A percentile compares a stretch with the other conserved stretches of the same genome.
These are phyloP conservation scores for Elachura formosa DNA, from an alignment of 2,113 vertebrate genomes.

Conservation along the genomic window DNA sequence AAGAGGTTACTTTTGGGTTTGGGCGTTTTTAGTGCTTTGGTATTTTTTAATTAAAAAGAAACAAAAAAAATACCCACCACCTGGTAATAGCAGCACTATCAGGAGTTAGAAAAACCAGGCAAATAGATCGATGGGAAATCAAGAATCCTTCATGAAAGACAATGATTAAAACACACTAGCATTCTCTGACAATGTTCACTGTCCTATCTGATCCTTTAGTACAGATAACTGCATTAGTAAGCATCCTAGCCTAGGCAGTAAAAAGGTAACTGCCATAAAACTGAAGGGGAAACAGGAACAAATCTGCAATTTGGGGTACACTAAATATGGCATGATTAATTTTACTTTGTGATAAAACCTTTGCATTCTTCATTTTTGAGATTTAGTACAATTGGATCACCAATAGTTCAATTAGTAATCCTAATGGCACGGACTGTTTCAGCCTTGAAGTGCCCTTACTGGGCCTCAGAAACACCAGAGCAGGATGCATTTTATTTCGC, in stretches of 20 bases:
- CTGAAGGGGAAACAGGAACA: background rate
- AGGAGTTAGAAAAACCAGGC: background rate
- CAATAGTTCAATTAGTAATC: background rate
- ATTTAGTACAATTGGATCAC: background rate
- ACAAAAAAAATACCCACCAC: fast-evolving
- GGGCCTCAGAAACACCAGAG: background rate
- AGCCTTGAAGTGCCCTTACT: background rate
- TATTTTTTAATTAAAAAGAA: background rate
- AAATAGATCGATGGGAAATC: background rate
- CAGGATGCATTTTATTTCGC: background rate
- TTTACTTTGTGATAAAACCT: background rate
- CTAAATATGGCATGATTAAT: background rate
- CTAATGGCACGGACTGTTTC: background rate
- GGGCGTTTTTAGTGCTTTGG: background rate
- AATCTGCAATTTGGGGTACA: background rate
- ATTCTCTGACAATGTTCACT: background rate
- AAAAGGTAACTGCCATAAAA: background rate
- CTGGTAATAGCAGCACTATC: background rate
- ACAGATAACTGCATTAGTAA: background rate
- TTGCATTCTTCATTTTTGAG: background rate
- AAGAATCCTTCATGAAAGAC: background rate
- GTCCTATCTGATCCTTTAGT: background rate
- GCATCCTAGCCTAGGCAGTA: background rate
- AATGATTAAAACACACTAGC: background rate
- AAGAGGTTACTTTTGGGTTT: background rate